Percentiles rank a stretch among this genome's conserved stretches.
These are phyloP conservation scores for Pogonophryne albipinna DNA, from an alignment of 2,797 vertebrate genomes.

Conservation along the genomic window DNA sequence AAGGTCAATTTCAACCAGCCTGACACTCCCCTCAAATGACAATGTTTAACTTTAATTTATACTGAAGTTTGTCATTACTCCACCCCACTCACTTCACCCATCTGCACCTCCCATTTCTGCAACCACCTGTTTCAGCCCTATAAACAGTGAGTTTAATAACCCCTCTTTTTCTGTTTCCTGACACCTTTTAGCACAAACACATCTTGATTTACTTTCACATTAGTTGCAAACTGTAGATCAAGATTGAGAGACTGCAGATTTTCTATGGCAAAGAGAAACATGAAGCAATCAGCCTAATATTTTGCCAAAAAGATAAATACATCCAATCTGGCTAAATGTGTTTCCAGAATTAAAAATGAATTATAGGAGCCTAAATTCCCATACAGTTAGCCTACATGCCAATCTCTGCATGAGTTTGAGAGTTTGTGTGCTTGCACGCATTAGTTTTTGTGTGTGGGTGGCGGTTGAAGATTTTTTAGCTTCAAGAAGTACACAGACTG, in stretches of 20 bases:
- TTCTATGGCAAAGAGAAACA: conserved; percentile 42
- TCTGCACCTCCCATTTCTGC: conserved; percentile 54
- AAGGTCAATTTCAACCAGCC: conserved; percentile 49
- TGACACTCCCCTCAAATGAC: conserved; percentile 71
- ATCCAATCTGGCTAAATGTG: conserved; percentile 19
- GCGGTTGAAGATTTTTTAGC: conserved; percentile 34
- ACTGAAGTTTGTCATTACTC: conserved; percentile 73
- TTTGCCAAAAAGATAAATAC: conserved; percentile 56
- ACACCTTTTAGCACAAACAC: too few relatives aligned
- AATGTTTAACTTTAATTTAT: conserved; percentile 75
- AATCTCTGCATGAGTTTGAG: conserved; percentile 4
- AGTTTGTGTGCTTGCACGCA: background rate
- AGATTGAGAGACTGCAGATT: conserved; percentile 30
- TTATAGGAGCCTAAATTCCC: conserved; percentile 15
- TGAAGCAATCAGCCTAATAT: conserved; percentile 53
- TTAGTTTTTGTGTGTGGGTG: conserved; percentile 35
- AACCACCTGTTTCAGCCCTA: conserved; percentile 73
- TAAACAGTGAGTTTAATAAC: conserved; percentile 54
- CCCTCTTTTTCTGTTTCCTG: conserved; percentile 21
- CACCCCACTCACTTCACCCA: conserved; percentile 59
- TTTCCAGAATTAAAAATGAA: conserved; percentile 44
- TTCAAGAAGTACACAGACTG: conserved; percentile 22
- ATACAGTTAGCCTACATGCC: conserved; percentile 1
- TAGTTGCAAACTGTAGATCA: conserved; percentile 1
- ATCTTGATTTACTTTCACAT: too few relatives aligned